Percentiles rank a stretch among this genome's conserved stretches.
Evolutionary conservation across 2,113 vertebrate species (phyloP).

Genomic region (Oceanites oceanicus): DNA sequence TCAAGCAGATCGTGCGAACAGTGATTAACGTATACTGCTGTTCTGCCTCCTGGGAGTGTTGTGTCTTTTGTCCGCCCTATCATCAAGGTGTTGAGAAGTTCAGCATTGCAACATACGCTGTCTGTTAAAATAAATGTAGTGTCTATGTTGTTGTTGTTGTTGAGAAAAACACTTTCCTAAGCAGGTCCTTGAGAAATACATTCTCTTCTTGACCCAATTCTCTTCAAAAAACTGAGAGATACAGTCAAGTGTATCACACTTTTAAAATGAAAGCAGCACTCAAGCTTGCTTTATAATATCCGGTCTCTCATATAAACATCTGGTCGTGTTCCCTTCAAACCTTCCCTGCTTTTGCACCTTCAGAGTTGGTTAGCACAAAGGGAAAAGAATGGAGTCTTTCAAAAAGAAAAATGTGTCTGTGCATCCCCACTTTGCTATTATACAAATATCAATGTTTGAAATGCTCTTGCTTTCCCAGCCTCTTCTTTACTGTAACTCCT

Average conservation of each 20-base stretch:
- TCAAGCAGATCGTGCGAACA: neutral
- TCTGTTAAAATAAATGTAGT: neutral
- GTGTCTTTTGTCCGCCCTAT: neutral
- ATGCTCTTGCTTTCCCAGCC: neutral
- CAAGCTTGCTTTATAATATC: neutral
- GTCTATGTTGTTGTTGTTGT: neutral
- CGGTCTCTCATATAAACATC: neutral
- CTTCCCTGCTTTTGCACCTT: neutral
- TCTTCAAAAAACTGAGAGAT: neutral
- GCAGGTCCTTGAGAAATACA: constrained; percentile 14
- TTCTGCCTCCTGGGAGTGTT: neutral
- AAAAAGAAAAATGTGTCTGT: neutral
- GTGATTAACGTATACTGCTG: neutral
- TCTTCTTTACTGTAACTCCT: neutral
- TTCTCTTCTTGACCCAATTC: constrained; percentile 13
- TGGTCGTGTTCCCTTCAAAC: neutral
- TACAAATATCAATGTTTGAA: neutral
- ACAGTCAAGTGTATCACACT: neutral
- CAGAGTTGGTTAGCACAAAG: neutral
- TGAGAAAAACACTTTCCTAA: constrained; percentile 13
- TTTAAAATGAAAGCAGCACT: constrained; percentile 1
- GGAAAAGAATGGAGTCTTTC: neutral
- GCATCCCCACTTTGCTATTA: neutral
- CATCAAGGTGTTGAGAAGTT: neutral
- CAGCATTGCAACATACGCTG: neutral